Base-by-base conservation (phyloP, 2,113 vertebrate genomes). In the Antennarius striatus region DNA sequence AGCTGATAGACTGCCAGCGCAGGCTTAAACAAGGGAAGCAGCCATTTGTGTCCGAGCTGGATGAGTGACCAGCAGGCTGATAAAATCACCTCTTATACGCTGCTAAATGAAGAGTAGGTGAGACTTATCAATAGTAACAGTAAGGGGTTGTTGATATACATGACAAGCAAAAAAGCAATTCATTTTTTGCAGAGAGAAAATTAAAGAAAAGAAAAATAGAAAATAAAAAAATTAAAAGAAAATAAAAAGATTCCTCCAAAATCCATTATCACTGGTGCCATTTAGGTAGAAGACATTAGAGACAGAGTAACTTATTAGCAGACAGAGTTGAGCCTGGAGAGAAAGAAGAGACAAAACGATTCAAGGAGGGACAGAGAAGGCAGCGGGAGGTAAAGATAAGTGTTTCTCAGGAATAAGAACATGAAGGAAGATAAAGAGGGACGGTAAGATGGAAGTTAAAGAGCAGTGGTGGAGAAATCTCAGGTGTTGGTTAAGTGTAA, bases 31-130 rank as follows among this genome's bases (percentile, higher is more conserved):
- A 54, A 60, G 16, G 1, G 12, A 28, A 56, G 71, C 79, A 70
- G 67, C 53, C 67, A 54, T 47, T 67, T 60, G 69, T 67, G 73
- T 53, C 76, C 28, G 58, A 77, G 46, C 54, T 32, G 64, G 42
- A 50, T 49, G 47, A 60, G 63, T 67, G 72, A 62, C 71, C 66
- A 17, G 17, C 32, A 36, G 53, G 70, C 54, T 75, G 77, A 82
- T 70, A 61, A 53, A 56, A 39, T 75, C 70, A 80, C 73, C 76
- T 62, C 16, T 12, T 43, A 1, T 1, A 22, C 52, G 7, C 48
- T 29, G 40, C 16, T 47, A 13, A 63, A 61, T 46, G n/a, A 43
- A 60, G 53, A 56, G 32, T 42, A 55, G 59, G 42, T 11, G 17
- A 50, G 53, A 39, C 50, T 29, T 29, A 63, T 11, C 32, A 32